Percentiles rank a stretch among this genome's conserved stretches.
Conservation (phyloP, 2,797 vertebrate species). For the Heterohyrax brucei region DNA sequence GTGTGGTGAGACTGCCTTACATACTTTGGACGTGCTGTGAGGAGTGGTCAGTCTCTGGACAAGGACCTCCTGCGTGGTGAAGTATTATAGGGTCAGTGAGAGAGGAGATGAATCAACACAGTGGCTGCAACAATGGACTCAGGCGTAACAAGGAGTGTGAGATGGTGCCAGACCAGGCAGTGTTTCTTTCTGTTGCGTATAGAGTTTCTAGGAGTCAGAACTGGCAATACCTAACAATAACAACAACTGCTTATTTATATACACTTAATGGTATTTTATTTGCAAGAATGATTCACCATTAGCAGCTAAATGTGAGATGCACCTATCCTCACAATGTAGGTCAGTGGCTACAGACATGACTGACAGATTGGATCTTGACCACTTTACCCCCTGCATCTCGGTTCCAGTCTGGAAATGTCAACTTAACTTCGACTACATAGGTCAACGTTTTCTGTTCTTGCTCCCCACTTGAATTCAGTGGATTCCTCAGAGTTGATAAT, state of each 20-base stretch:
- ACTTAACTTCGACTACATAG: not conserved
- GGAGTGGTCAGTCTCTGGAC: no score
- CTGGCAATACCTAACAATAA: no score
- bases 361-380: not conserved
- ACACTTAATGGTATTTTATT: slow-evolving; percentile 60
- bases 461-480: not conserved
- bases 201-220: no score
- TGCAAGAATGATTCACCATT: not conserved
- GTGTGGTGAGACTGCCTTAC: no score
- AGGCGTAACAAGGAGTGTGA: no score
- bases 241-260: not conserved
- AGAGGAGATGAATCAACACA: no score
- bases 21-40: no score
- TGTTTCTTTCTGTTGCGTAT: no score
- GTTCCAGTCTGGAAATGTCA: not conserved
- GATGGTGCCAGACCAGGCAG: no score
- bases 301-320: not conserved
- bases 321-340: not conserved
- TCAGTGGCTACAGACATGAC: not conserved
- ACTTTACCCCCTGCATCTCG: not conserved
- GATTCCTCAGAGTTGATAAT: not conserved
- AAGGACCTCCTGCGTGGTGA: no score
- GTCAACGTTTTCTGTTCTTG: not conserved
- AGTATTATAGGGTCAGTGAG: no score
- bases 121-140: no score